Evolutionary conservation across 2,888 invertebrate species (phyloP), one percentile per base, ranked within the genome.

Genomic region (Acleris laterana): DNA sequence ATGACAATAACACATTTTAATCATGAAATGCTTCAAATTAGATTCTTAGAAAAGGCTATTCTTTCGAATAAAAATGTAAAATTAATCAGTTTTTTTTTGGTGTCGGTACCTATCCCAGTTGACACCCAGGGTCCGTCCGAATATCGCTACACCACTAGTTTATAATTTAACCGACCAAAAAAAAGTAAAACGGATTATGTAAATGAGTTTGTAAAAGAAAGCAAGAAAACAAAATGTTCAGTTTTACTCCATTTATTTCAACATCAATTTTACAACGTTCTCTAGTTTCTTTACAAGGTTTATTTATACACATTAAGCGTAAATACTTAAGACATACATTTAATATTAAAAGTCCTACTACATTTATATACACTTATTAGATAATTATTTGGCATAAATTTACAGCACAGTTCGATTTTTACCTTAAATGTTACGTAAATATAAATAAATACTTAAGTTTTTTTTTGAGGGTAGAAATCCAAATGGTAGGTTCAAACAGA

Each of bases 261-360:
- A 84, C 83, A 84, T 81, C 81, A 74, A 83, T 72, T 74, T 74
- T 77, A 82, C 75, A 76, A 74, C 65, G 71, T 71, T 71, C 71
- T 69, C 63, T 63, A 63, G 25, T 62, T 22, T 60, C 55, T 65
- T 66, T 66, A 66, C 62, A 66, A 52, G 46, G 38, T 62, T 52
- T 61, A 51, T 62, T 52, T 61, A 51, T 62, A 61, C 51, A 64
- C 17, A 22, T 57, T 57, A 50, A 62, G 51, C 51, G 32, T 32
- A 32, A 9, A 42, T 62, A 63, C 62, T 68, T 72, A 76, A 77
- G 2, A 46, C 17, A 46, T 46, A 76, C 69, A 73, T 73, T 76
- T 77, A 76, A 49, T 44, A 16, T 16, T 50, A 52, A 66, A 62
- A 63, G 38, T 22, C 16, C 68, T 69, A 63, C 50, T 61, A 32